Evolutionary conservation across 2,797 vertebrate species (phyloP).

Genomic region (Streptopelia turtur): DNA sequence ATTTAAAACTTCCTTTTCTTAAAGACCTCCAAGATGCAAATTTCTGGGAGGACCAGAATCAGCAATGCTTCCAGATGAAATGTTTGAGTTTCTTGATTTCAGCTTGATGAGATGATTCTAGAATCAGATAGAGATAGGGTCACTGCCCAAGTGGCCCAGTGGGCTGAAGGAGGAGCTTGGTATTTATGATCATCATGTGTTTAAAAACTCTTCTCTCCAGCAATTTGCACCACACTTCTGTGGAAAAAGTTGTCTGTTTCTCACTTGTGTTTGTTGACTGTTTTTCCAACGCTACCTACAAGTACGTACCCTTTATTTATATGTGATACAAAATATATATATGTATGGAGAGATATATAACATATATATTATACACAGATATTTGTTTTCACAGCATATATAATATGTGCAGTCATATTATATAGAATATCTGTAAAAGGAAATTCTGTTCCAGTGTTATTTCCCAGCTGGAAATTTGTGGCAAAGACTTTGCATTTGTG

Average conservation of each 20-base stretch:
- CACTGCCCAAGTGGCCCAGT: neutral
- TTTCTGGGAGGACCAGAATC: neutral
- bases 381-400: neutral
- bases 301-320: neutral
- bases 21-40: neutral
- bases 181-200: neutral
- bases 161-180: neutral
- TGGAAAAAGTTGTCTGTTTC: neutral
- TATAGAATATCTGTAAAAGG: neutral
- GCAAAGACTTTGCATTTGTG: neutral
- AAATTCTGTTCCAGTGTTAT: neutral
- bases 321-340: neutral
- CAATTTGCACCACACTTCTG: neutral
- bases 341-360: neutral
- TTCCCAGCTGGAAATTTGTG: neutral
- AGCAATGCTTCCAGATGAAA: accelerated
- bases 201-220: neutral
- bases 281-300: neutral
- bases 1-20: neutral
- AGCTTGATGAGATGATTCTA: neutral
- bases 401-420: neutral
- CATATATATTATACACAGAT: neutral
- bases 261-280: neutral
- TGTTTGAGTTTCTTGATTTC: neutral
- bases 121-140: neutral